These are phyloP conservation scores for Austrolebias charrua DNA, from an alignment of 2,797 vertebrate genomes.

Conservation along the genomic window DNA sequence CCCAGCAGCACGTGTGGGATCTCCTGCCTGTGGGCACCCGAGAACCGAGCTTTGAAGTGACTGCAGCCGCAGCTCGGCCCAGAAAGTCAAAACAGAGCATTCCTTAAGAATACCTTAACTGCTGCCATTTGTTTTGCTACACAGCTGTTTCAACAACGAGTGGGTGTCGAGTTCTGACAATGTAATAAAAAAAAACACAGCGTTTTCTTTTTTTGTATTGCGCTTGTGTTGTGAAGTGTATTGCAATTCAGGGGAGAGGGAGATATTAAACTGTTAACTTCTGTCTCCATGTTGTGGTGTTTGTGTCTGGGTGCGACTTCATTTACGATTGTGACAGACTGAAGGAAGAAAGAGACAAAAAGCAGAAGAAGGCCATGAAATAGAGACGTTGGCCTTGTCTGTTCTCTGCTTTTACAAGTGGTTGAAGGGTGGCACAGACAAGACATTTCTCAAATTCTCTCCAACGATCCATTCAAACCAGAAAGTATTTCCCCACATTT, in stretches of 20 bases:
- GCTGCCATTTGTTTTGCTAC: slow-evolving; percentile 28
- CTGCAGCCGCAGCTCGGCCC: slow-evolving; percentile 21
- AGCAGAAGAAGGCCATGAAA: slow-evolving; percentile 5
- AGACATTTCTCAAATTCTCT: slow-evolving; percentile 2
- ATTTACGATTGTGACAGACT: neutral
- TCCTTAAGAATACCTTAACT: slow-evolving; percentile 39
- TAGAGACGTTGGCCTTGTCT: slow-evolving; percentile 4
- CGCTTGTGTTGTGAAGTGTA: slow-evolving; percentile 25
- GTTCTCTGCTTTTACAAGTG: slow-evolving; percentile 40
- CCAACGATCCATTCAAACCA: neutral
- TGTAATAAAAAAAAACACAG: slow-evolving; percentile 47
- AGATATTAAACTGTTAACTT: slow-evolving; percentile 44
- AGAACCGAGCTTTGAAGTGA: slow-evolving; percentile 27
- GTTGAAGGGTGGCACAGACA: slow-evolving; percentile 19
- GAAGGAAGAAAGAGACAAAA: slow-evolving; percentile 5
- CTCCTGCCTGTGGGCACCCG: slow-evolving; percentile 26
- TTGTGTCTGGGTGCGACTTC: slow-evolving; percentile 7
- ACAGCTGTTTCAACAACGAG: slow-evolving; percentile 56
- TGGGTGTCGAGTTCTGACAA: slow-evolving; percentile 52
- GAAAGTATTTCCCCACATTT: neutral
- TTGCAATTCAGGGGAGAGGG: slow-evolving; percentile 43
- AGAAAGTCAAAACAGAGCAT: slow-evolving; percentile 33
- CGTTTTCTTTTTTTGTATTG: slow-evolving; percentile 48
- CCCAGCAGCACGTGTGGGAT: slow-evolving; percentile 24
- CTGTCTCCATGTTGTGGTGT: slow-evolving; percentile 25